phyloP scores from a whole-genome alignment of 2,888 invertebrate genomes.

The Orthonevra nobilis region DNA sequence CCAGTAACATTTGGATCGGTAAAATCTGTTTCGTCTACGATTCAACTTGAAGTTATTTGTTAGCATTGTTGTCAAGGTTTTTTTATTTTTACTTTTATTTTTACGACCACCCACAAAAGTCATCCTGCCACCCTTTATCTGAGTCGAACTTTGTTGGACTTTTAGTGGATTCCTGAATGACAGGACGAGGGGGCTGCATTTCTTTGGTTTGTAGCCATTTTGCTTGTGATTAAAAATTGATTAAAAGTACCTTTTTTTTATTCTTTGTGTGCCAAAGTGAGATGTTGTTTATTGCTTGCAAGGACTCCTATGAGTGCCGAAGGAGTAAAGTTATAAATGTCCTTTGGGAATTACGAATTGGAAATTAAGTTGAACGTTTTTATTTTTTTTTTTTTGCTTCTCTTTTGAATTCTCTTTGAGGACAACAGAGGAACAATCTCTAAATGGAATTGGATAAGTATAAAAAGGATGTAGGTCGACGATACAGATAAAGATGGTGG shows the following conservation, averaged over 20 bases:
- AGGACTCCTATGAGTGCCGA: neutral
- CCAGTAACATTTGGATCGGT: constrained; percentile 11
- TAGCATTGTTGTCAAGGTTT: constrained; percentile 45
- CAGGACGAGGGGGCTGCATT: constrained; percentile 13
- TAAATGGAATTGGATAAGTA: constrained; percentile 24
- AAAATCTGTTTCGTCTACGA: constrained; percentile 36
- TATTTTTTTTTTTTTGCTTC: neutral
- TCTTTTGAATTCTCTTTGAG: no score
- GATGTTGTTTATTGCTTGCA: constrained; percentile 47
- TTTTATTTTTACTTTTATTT: no score
- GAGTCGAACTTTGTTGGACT: neutral
- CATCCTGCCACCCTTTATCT: no score
- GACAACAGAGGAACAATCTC: neutral
- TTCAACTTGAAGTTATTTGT: constrained; percentile 44
- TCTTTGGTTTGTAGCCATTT: constrained; percentile 41
- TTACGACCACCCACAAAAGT: neutral
- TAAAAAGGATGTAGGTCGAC: constrained; percentile 6
- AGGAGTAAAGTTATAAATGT: constrained; percentile 30
- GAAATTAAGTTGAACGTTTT: constrained; percentile 34
- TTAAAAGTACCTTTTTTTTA: constrained; percentile 43
- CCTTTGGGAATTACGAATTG: constrained; percentile 40
- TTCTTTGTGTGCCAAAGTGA: constrained; percentile 42
- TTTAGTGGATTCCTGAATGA: neutral
- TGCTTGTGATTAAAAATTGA: constrained; percentile 66
- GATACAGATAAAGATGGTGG: neutral